Evolutionary conservation across 1,140 invertebrate species (phyloP), one percentile per base, ranked within the genome.

Genomic region (Zaprionus ghesquierei): DNA sequence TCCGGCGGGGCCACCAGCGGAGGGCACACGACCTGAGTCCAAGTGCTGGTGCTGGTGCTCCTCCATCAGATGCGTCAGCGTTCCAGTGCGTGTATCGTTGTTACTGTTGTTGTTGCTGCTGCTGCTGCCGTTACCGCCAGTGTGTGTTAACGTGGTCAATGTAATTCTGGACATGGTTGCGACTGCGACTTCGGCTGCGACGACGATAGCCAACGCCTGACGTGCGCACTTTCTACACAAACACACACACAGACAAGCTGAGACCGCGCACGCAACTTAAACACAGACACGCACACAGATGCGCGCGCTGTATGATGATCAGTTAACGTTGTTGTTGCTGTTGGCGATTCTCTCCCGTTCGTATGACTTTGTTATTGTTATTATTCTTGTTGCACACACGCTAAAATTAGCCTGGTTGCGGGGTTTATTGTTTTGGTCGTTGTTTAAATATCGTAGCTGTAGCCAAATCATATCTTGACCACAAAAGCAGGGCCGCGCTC

Each of bases 51-150:
- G 70, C 35, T 80, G 70, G 35, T 89, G 84, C 38, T 70, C 77
- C 75, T 89, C 84, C 85, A 89, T 89, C 15, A 89, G 74, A 66
- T 89, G 84, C 15, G 77, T 75, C 23, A 84, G 64, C 22, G 80
- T 89, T 10, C 85, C 70, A n/a, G 70, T 89, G 23, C 74, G 77
- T 22, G 64, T 77, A 44, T 82, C 76, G 63, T 68, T 75, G 61
- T 75, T 78, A 38, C 69, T 77, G 44, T 35, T 81, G 58, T 70
- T 79, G 35, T 70, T 77, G 51, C 49, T 74, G 9, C 25, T 63
- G 25, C 38, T 58, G 61, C 55, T 55, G 5, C 38, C 69, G 29
- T 50, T 60, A 25, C 64, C 61, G 35, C 50, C 54, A 23, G 35
- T 66, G 41, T 82, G 79, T 51, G 69, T 71, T 71, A 79, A 77